These are phyloP conservation scores for Passer montanus DNA, from an alignment of 2,113 vertebrate species.

Conservation along the genomic window DNA sequence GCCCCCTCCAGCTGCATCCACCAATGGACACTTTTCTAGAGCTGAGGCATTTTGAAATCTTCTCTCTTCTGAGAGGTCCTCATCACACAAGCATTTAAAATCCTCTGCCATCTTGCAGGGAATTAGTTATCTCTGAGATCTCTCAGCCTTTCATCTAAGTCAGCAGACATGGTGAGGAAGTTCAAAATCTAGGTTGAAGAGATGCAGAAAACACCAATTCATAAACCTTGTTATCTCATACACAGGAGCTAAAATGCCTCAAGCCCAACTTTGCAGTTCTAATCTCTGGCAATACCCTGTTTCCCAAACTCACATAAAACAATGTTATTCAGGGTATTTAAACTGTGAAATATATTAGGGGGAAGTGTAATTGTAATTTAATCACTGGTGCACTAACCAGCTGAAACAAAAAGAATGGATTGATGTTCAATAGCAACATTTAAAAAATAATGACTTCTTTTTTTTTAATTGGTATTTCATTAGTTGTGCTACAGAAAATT, in stretches of 20 bases:
- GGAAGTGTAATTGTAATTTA: neutral
- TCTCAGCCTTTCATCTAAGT: neutral
- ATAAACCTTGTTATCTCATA: neutral
- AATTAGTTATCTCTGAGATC: neutral
- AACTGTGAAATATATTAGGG: neutral
- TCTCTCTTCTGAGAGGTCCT: neutral
- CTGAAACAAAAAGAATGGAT: neutral
- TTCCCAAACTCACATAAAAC: neutral
- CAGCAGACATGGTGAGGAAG: neutral
- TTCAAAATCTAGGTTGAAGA: neutral
- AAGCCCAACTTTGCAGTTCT: neutral
- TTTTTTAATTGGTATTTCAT: neutral
- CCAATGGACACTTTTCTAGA: neutral
- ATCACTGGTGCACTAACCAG: neutral
- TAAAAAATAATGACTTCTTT: neutral
- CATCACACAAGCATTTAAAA: neutral
- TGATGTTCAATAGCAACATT: neutral
- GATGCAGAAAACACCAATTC: neutral
- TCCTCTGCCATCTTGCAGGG: neutral
- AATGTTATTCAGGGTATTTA: neutral
- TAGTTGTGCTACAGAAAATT: neutral
- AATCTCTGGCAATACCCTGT: neutral
- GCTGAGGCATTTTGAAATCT: neutral
- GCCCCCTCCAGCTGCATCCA: neutral
- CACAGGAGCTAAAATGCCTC: neutral